Conservation (phyloP, 1,140 invertebrate species). For the Micrasema longulum region DNA sequence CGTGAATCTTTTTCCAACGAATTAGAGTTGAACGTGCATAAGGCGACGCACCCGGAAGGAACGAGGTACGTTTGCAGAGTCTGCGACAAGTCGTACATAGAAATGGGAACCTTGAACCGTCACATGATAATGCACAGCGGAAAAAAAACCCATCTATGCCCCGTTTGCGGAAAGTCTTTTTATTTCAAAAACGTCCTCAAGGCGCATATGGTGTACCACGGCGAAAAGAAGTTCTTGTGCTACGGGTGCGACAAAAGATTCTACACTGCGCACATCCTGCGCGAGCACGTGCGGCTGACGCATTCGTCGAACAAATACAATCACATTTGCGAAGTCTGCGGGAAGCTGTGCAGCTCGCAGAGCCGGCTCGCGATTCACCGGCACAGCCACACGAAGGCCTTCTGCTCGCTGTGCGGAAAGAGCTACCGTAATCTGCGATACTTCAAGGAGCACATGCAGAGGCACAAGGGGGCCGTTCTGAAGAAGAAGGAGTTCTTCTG, state of each 20-base stretch:
- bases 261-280: constrained; percentile 44
- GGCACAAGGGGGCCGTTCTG: constrained; percentile 60
- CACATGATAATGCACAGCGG: constrained; percentile 47
- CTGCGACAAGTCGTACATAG: constrained; percentile 47
- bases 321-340: constrained; percentile 51
- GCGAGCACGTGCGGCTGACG: constrained; percentile 45
- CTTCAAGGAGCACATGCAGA: constrained; percentile 61
- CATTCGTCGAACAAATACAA: constrained; percentile 47
- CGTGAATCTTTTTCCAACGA: constrained; percentile 37
- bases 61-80: constrained; percentile 44
- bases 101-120: constrained; percentile 46
- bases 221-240: constrained; percentile 46
- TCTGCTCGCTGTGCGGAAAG: constrained; percentile 63
- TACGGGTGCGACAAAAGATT: constrained; percentile 47
- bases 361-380: constrained; percentile 40
- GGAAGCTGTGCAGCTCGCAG: constrained; percentile 49
- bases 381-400: constrained; percentile 41
- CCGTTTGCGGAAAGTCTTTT: constrained; percentile 48
- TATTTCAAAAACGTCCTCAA: constrained; percentile 46
- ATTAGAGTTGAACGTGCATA: constrained; percentile 45
- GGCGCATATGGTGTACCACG: constrained; percentile 51
- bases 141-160: constrained; percentile 47
- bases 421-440: constrained; percentile 60
- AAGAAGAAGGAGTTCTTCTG: constrained; percentile 60
- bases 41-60: constrained; percentile 45